phyloP scores from a whole-genome alignment of 1,140 invertebrate species.

The Eupristina koningsbergeri region DNA sequence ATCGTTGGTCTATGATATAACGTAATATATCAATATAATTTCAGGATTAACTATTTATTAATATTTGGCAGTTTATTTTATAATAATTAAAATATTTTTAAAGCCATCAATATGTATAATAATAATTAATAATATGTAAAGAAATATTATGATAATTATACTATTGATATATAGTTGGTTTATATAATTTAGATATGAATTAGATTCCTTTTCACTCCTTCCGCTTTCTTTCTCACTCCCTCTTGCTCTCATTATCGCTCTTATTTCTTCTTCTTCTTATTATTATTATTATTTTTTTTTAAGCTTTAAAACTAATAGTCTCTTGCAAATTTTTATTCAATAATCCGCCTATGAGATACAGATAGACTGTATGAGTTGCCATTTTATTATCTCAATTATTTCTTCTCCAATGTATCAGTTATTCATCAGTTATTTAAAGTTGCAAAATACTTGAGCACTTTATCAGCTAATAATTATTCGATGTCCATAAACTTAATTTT shows the following conservation, averaged over 20 bases:
- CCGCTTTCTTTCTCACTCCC: too few species aligned
- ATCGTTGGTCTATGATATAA: not conserved
- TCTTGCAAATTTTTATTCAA: too few species aligned
- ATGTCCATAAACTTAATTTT: not conserved
- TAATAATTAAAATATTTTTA: too few species aligned
- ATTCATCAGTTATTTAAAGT: too few species aligned
- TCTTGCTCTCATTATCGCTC: too few species aligned
- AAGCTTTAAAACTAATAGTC: too few species aligned
- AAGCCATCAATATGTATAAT: not conserved
- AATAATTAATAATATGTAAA: not conserved
- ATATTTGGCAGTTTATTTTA: too few species aligned
- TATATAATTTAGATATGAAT: not conserved
- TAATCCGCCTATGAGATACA: not conserved
- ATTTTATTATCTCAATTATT: too few species aligned
- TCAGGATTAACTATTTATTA: not conserved
- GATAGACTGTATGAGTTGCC: too few species aligned
- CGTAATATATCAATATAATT: not conserved
- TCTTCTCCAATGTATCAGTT: too few species aligned
- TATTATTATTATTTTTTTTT: too few species aligned
- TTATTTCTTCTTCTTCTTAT: too few species aligned
- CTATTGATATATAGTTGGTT: not conserved
- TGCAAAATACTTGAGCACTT: not conserved
- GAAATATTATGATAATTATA: constrained; percentile 5
- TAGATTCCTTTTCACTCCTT: not conserved
- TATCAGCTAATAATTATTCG: not conserved